Evolutionary conservation across 2,888 invertebrate species (phyloP).

Genomic region (Liodrosophila aerea): DNA sequence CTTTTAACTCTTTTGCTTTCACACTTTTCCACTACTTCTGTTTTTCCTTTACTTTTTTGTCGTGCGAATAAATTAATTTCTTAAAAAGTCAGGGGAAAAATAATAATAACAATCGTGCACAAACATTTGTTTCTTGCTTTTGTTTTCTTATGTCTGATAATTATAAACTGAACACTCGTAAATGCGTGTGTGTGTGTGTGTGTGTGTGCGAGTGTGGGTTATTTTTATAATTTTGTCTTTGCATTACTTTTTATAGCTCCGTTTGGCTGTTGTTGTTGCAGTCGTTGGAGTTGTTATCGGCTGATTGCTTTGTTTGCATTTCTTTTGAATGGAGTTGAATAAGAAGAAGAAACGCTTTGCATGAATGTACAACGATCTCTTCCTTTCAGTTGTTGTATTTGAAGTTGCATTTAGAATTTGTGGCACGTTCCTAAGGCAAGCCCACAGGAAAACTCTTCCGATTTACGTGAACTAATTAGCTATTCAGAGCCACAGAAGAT

Average conservation of each 20-base stretch:
- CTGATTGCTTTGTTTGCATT: constrained; percentile 36
- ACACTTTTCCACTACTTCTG: constrained; percentile 44
- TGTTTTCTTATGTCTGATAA: constrained; percentile 49
- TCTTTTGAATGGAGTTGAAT: constrained; percentile 31
- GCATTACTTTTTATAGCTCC: constrained; percentile 56
- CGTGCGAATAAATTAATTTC: constrained; percentile 46
- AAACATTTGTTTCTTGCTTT: constrained; percentile 39
- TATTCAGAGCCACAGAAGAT: background rate
- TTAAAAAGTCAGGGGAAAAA: constrained; percentile 17
- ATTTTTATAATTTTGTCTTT: constrained; percentile 65
- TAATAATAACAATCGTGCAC: constrained; percentile 36
- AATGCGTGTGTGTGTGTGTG: constrained; percentile 8
- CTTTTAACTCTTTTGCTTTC: constrained; percentile 45
- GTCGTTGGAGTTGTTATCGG: constrained; percentile 28
- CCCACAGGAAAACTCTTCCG: too few species aligned
- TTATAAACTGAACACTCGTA: constrained; percentile 47
- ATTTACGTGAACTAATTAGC: background rate
- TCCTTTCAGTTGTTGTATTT: background rate
- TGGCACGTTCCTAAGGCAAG: constrained; percentile 36
- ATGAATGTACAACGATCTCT: constrained; percentile 12
- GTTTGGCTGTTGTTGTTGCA: constrained; percentile 41
- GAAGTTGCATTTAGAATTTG: constrained; percentile 36
- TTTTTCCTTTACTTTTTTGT: constrained; percentile 21
- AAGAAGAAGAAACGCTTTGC: constrained; percentile 18
- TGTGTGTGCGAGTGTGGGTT: constrained; percentile 32